These are phyloP conservation scores for Oligia strigilis DNA, from an alignment of 2,888 invertebrate genomes.

Conservation along the genomic window DNA sequence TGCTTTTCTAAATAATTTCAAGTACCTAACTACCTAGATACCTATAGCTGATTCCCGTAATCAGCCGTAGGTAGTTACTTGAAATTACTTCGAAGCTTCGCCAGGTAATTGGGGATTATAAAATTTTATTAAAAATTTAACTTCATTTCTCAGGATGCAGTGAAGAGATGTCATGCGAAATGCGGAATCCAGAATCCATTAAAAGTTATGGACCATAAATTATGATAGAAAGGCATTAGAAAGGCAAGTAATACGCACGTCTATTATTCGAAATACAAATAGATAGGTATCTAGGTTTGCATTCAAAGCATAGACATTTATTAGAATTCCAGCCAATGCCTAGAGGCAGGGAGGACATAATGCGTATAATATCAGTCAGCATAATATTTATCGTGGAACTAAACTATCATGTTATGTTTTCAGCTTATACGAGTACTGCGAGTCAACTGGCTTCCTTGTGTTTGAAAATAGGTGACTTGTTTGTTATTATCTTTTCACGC, in stretches of 20 bases:
- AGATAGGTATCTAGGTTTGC: conserved; percentile 9
- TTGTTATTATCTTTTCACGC: neutral
- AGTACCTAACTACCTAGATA: neutral
- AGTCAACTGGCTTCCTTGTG: neutral
- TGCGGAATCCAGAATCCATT: conserved; percentile 9
- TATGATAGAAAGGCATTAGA: neutral
- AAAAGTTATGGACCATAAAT: conserved; percentile 25
- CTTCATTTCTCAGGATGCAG: neutral
- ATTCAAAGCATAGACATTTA: conserved; percentile 24
- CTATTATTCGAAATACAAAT: conserved; percentile 6
- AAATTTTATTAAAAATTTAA: neutral
- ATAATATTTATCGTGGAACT: neutral
- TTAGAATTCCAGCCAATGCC: conserved; percentile 1
- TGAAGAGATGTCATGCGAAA: neutral
- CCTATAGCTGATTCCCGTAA: neutral
- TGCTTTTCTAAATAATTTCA: neutral
- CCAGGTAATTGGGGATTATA: neutral
- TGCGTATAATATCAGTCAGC: neutral
- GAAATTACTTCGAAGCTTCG: neutral
- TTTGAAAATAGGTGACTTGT: neutral
- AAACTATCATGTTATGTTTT: neutral
- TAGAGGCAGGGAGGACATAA: neutral
- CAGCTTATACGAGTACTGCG: neutral
- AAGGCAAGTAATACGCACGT: neutral
- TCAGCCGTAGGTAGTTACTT: too few species aligned